A percentile compares a stretch with the other conserved stretches of the same genome.
phyloP scores from a whole-genome alignment of 2,888 invertebrate genomes.

The Drosophila infuscata region DNA sequence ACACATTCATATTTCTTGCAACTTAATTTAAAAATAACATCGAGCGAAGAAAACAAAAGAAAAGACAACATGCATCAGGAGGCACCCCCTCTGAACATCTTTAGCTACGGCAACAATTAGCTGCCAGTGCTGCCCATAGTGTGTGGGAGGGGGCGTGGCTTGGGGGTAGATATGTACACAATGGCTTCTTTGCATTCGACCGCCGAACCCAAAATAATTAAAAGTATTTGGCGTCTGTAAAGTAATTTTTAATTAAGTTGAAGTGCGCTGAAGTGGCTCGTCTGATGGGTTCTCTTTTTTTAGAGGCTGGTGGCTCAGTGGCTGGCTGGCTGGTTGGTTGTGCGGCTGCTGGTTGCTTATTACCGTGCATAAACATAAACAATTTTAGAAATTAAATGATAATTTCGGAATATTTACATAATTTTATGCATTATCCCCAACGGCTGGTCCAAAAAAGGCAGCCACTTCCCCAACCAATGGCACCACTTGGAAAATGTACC shows the following conservation, averaged over 20 bases:
- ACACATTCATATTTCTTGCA: conserved; percentile 14
- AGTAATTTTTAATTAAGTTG: conserved; percentile 80
- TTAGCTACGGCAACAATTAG: conserved; percentile 34
- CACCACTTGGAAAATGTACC: neutral
- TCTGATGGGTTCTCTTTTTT: conserved; percentile 34
- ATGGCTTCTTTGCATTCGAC: conserved; percentile 70
- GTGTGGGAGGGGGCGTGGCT: neutral
- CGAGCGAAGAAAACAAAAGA: conserved; percentile 8
- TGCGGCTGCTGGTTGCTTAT: conserved; percentile 63
- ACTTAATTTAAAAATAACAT: conserved; percentile 58
- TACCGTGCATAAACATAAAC: conserved; percentile 77
- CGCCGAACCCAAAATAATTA: conserved; percentile 79
- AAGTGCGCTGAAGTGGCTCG: conserved; percentile 65
- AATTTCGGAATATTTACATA: conserved; percentile 76
- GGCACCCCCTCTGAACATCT: neutral
- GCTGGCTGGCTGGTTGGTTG: conserved; percentile 11
- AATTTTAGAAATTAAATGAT: conserved; percentile 78
- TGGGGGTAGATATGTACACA: conserved; percentile 25
- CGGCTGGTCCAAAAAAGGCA: conserved; percentile 33
- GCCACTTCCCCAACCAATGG: neutral
- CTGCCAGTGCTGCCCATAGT: conserved; percentile 17
- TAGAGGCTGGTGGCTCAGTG: conserved; percentile 29
- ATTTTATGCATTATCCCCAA: conserved; percentile 74
- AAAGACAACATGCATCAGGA: conserved; percentile 13
- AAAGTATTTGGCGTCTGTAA: conserved; percentile 80